Conservation (phyloP, 2,888 invertebrate genomes). For the Tipula unca region DNA sequence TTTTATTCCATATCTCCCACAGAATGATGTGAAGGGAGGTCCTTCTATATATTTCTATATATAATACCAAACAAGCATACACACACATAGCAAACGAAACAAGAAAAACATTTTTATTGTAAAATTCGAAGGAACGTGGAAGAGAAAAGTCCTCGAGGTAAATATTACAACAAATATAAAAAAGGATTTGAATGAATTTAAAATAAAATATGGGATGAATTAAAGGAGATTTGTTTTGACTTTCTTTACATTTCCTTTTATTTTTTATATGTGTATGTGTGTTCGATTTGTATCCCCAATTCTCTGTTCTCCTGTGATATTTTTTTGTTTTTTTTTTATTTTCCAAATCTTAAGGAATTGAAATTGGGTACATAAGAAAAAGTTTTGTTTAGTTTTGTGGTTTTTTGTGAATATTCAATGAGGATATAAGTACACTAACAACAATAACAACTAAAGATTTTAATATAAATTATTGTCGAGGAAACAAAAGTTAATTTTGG, state of each 20-base stretch:
- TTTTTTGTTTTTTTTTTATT: background rate
- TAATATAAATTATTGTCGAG: background rate
- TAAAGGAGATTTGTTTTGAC: background rate
- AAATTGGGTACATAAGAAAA: background rate
- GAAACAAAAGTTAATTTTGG: background rate
- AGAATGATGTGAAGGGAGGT: too few species aligned
- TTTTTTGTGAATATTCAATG: background rate
- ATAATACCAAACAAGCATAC: background rate
- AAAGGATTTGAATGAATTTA: constrained; percentile 4
- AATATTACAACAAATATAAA: background rate
- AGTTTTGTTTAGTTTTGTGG: background rate
- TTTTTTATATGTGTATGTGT: background rate
- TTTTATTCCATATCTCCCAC: too few species aligned
- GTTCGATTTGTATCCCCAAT: background rate
- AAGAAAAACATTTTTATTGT: background rate
- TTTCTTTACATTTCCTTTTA: background rate
- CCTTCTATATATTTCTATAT: too few species aligned
- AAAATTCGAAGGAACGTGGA: background rate
- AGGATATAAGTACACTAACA: background rate
- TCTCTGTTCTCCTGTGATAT: background rate
- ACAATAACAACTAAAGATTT: background rate
- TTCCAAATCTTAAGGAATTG: background rate
- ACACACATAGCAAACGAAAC: background rate
- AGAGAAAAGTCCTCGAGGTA: background rate
- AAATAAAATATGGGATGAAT: background rate